These are phyloP conservation scores for Pollicipes pollicipes DNA, from an alignment of 1,140 invertebrate species.

Conservation along the genomic window DNA sequence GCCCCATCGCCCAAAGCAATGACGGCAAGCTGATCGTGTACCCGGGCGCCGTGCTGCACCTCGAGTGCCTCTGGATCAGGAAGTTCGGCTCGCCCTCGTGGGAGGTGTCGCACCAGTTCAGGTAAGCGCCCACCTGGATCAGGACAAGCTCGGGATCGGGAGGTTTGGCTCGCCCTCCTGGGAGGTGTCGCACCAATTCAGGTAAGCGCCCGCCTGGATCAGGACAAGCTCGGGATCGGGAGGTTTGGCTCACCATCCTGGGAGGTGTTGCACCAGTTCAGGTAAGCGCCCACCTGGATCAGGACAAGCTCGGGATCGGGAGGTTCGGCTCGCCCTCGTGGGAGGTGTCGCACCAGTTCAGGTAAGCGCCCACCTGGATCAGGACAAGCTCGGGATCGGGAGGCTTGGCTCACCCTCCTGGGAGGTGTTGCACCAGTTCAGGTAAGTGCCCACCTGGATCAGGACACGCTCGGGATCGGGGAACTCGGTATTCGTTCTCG, in stretches of 20 bases:
- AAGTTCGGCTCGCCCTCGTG: constrained; percentile 65
- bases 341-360: constrained; percentile 49
- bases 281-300: constrained; percentile 28
- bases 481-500: too few relatives aligned
- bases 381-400: constrained; percentile 5
- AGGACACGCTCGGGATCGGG: too few relatives aligned
- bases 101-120: constrained; percentile 49
- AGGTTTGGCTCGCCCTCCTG: constrained; percentile 65
- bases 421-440: constrained; percentile 19
- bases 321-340: constrained; percentile 65
- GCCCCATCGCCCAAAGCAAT: constrained; percentile 67
- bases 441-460: too few relatives aligned
- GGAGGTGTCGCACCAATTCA: constrained; percentile 49
- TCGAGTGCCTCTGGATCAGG: constrained; percentile 70
- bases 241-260: constrained; percentile 65
- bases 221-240: constrained; percentile 46
- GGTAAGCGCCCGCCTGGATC: constrained; percentile 28
- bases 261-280: constrained; percentile 49
- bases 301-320: constrained; percentile 46
- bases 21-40: constrained; percentile 66
- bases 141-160: constrained; percentile 46
- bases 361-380: constrained; percentile 28
- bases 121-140: constrained; percentile 28
- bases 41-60: constrained; percentile 61
- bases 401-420: too few relatives aligned